Evolutionary conservation across 1,140 invertebrate genomes (phyloP), one percentile per base, ranked within the genome.

Genomic region (Onthophagus taurus): DNA sequence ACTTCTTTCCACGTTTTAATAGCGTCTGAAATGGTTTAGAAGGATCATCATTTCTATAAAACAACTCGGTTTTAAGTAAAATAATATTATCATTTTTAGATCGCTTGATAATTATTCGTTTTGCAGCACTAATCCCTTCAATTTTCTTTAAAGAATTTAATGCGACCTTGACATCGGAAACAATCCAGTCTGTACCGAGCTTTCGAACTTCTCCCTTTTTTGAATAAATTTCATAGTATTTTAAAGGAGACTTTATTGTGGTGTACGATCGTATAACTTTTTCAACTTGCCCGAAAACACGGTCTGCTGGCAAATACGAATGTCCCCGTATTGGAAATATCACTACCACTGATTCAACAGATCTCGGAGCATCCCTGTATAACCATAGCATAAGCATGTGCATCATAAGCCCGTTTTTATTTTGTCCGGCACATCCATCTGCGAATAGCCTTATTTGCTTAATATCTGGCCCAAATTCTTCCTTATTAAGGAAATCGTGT

Each of bases 281-380:
- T 44, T 55, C 56, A 34, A 50, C 44, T 35, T 52, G 34, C 13
- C 52, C 58, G 38, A 60, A 57, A n/a, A 57, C 47, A 9, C 53
- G 34, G 34, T 58, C 56, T 26, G 56, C 47, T 23, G 55, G 55
- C 23, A 60, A 31, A 45, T 45, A 56, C 18, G 31, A 44, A 34
- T 57, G 52, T 31, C 52, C 56, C 13, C 54, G 16, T 11, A 55
- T 42, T 30, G 49, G 56, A 44, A 53, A 59, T 12, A 42, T 44
- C 19, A 47, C 12, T n/a, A n/a, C n/a, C n/a, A n/a, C n/a, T n/a
- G 24, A 26, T 26, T 26, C 24, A 26, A 26, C n/a, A 26, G 24
- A 7, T 26, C n/a, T n/a, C n/a, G 24, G 24, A 7, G 24, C 24
- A 26, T 26, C n/a, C 24, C n/a, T 26, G 24, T 26, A 26, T n/a